Conservation (phyloP, 2,888 invertebrate species). For the Macaria liturata region DNA sequence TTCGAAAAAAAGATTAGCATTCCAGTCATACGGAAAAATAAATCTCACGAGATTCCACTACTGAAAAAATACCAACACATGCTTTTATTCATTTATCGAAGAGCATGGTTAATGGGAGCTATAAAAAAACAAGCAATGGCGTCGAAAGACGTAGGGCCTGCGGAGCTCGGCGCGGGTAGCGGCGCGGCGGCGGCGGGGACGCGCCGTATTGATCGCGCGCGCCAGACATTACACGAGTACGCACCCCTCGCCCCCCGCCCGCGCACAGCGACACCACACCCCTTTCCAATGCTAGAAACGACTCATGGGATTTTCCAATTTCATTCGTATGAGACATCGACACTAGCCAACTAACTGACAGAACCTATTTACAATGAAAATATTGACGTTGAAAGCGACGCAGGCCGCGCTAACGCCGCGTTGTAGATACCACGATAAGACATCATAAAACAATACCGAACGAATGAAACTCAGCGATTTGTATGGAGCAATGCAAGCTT, state of each 20-base stretch:
- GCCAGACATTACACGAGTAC: slow-evolving; percentile 70
- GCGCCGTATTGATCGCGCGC: slow-evolving; percentile 68
- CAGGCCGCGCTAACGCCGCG: too few species aligned
- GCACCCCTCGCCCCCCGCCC: slow-evolving; percentile 48
- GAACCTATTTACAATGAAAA: slow-evolving; percentile 35
- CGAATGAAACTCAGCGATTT: slow-evolving; percentile 33
- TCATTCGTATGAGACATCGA: slow-evolving; percentile 66
- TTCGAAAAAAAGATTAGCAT: slow-evolving; percentile 27
- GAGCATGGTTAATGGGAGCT: slow-evolving; percentile 75
- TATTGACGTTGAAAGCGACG: background rate
- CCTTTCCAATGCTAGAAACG: slow-evolving; percentile 71
- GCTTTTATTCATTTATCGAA: slow-evolving; percentile 77
- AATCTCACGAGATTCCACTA: slow-evolving; percentile 37
- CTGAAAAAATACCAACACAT: slow-evolving; percentile 61
- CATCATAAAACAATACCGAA: slow-evolving; percentile 24
- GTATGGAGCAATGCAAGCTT: slow-evolving; percentile 42
- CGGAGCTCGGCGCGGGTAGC: slow-evolving; percentile 69
- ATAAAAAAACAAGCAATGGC: slow-evolving; percentile 79
- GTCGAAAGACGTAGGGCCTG: slow-evolving; percentile 81
- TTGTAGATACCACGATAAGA: slow-evolving; percentile 10
- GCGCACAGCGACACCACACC: slow-evolving; percentile 74
- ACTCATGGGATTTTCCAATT: slow-evolving; percentile 82
- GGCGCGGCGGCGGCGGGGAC: slow-evolving; percentile 51
- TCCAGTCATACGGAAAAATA: slow-evolving; percentile 37
- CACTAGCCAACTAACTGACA: slow-evolving; percentile 30